Conservation (phyloP, 2,797 vertebrate species). For the Gambusia yucatana region DNA sequence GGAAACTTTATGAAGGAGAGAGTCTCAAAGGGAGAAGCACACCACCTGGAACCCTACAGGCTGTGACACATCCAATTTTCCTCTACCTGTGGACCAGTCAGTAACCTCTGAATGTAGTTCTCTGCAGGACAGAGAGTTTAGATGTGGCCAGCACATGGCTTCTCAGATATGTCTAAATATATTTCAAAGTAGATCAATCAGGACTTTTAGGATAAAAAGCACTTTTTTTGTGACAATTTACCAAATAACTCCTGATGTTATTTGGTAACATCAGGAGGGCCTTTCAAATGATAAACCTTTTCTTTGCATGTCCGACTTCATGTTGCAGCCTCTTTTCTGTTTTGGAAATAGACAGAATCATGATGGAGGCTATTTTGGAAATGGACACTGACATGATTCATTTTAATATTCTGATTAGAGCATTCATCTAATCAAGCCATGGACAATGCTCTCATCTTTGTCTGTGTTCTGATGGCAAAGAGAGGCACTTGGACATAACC, state of each 20-base stretch:
- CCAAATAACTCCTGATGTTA: background rate
- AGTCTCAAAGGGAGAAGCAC: slow-evolving; percentile 60
- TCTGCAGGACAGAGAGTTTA: slow-evolving; percentile 40
- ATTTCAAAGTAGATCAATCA: background rate
- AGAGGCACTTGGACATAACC: slow-evolving; percentile 24
- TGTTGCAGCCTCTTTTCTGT: background rate
- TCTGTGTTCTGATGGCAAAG: slow-evolving; percentile 31
- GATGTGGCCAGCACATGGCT: slow-evolving; percentile 38
- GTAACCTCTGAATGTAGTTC: slow-evolving; percentile 43
- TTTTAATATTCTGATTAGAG: slow-evolving; percentile 22
- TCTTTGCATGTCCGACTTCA: slow-evolving; percentile 2
- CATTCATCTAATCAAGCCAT: slow-evolving; percentile 39
- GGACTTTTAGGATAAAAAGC: background rate
- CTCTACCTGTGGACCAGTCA: slow-evolving; percentile 66
- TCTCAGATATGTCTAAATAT: slow-evolving; percentile 19
- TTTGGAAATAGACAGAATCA: slow-evolving; percentile 19
- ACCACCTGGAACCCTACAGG: slow-evolving; percentile 74
- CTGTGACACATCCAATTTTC: slow-evolving; percentile 78
- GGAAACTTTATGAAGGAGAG: slow-evolving; percentile 51
- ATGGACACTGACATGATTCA: slow-evolving; percentile 31
- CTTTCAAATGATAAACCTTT: background rate
- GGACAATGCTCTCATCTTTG: slow-evolving; percentile 12
- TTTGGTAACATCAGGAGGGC: background rate
- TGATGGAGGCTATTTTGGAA: slow-evolving; percentile 9
- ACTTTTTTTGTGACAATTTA: background rate